phyloP scores from a whole-genome alignment of 2,888 invertebrate species.

The Carcina quercana region DNA sequence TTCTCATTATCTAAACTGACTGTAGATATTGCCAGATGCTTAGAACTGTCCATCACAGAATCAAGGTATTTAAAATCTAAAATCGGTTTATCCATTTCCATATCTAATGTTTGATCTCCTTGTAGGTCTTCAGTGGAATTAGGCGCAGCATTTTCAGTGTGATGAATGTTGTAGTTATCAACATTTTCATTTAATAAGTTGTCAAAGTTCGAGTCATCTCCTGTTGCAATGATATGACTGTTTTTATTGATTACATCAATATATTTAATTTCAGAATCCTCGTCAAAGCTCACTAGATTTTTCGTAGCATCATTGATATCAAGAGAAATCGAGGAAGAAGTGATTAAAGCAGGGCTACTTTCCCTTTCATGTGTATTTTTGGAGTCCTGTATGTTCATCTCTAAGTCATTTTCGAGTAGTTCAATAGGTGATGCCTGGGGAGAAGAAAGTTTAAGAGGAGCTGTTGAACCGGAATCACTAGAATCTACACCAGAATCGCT shows the following conservation, averaged over 20 bases:
- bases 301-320: slow-evolving; percentile 22
- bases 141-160: not conserved
- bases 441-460: slow-evolving; percentile 27
- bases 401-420: slow-evolving; percentile 14
- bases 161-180: not conserved
- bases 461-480: slow-evolving; percentile 29
- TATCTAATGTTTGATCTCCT: not conserved
- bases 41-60: slow-evolving; percentile 20
- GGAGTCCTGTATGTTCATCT: slow-evolving; percentile 6
- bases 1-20: slow-evolving; percentile 42
- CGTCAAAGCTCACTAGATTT: slow-evolving; percentile 19
- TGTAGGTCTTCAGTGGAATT: slow-evolving; percentile 3
- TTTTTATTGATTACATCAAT: slow-evolving; percentile 14
- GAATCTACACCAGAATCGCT: slow-evolving; percentile 47
- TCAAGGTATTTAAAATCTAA: no score
- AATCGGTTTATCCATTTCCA: slow-evolving; percentile 9
- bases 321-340: slow-evolving; percentile 26
- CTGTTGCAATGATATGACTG: slow-evolving; percentile 9
- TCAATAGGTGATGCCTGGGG: slow-evolving; percentile 32
- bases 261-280: slow-evolving; percentile 15
- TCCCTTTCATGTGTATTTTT: slow-evolving; percentile 20
- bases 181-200: not conserved
- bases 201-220: slow-evolving; percentile 2
- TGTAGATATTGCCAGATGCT: slow-evolving; percentile 39
- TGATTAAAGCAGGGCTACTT: slow-evolving; percentile 22